phyloP scores from a whole-genome alignment of 2,888 invertebrate genomes.

The Prosopocoilus inquinatus region DNA sequence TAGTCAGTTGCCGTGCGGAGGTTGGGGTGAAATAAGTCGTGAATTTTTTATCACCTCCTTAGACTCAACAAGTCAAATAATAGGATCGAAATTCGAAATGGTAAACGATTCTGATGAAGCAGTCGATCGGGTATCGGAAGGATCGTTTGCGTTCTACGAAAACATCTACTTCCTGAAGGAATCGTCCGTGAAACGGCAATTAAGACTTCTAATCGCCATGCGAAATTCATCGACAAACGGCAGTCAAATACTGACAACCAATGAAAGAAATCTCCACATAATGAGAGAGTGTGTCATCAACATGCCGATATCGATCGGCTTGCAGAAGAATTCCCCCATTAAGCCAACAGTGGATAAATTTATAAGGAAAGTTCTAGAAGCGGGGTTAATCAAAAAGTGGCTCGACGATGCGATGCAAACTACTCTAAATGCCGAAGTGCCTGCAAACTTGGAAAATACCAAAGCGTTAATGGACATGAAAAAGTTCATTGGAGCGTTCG shows the following conservation, averaged over 20 bases:
- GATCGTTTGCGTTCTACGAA: slow-evolving; percentile 77
- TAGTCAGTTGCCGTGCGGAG: slow-evolving; percentile 65
- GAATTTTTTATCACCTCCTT: slow-evolving; percentile 68
- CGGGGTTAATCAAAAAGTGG: slow-evolving; percentile 78
- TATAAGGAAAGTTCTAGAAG: slow-evolving; percentile 68
- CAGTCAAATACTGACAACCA: slow-evolving; percentile 13
- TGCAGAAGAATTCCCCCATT: slow-evolving; percentile 79
- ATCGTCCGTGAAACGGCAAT: slow-evolving; percentile 60
- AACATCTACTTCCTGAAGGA: slow-evolving; percentile 70
- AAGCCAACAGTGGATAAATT: slow-evolving; percentile 67
- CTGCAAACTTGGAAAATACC: slow-evolving; percentile 51
- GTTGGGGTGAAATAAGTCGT: slow-evolving; percentile 70
- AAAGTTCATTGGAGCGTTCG: slow-evolving; percentile 75
- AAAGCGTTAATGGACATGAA: slow-evolving; percentile 76
- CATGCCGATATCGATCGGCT: slow-evolving; percentile 77
- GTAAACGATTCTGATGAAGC: slow-evolving; percentile 62
- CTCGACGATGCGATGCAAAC: slow-evolving; percentile 69
- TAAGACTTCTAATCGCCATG: slow-evolving; percentile 40
- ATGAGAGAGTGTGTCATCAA: slow-evolving; percentile 79
- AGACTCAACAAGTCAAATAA: slow-evolving; percentile 65
- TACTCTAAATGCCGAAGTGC: slow-evolving; percentile 56
- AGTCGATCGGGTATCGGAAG: slow-evolving; percentile 66
- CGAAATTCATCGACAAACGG: slow-evolving; percentile 23
- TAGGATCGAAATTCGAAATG: slow-evolving; percentile 66
- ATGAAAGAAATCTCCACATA: slow-evolving; percentile 64